Conservation (phyloP, 2,113 vertebrate genomes). For the Hippopotamus amphibius region DNA sequence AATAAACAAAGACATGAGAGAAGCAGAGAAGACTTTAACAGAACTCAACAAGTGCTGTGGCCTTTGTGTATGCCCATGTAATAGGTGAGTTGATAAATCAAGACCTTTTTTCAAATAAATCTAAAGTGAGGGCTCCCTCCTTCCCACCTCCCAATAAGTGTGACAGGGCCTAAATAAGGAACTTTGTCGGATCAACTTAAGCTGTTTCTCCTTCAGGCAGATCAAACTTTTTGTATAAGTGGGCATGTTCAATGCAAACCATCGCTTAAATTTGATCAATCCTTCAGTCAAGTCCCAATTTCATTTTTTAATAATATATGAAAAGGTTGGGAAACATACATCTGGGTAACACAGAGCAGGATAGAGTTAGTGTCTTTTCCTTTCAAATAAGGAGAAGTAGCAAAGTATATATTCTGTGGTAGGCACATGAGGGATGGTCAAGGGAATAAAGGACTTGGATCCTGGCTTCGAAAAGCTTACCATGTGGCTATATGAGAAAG, state of each 20-base stretch:
- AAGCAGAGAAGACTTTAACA: conserved; percentile 97
- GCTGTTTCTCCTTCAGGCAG: conserved; percentile 32
- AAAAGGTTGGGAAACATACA: conserved; percentile 17
- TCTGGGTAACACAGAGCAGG: conserved; percentile 20
- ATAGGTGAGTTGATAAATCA: conserved; percentile 90
- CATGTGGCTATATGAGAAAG: conserved; percentile 10
- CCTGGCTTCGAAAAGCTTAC: background rate
- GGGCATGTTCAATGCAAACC: background rate
- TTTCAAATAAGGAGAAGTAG: background rate
- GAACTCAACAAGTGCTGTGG: conserved; percentile 98
- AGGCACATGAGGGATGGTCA: background rate
- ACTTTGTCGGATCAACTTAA: conserved; percentile 52
- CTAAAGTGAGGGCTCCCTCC: background rate
- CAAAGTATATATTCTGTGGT: background rate
- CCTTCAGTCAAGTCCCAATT: conserved; percentile 35
- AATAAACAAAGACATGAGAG: conserved; percentile 98
- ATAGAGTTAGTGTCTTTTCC: conserved; percentile 50
- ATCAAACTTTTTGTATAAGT: conserved; percentile 40
- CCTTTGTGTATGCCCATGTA: conserved; percentile 96
- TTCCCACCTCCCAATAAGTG: background rate
- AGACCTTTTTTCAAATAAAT: conserved; percentile 49
- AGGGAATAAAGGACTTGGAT: background rate
- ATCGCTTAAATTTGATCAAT: conserved; percentile 15
- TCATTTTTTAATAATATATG: background rate
- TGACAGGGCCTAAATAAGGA: conserved; percentile 29